phyloP scores from a whole-genome alignment of 1,140 invertebrate species.

The Conus ventricosus region DNA sequence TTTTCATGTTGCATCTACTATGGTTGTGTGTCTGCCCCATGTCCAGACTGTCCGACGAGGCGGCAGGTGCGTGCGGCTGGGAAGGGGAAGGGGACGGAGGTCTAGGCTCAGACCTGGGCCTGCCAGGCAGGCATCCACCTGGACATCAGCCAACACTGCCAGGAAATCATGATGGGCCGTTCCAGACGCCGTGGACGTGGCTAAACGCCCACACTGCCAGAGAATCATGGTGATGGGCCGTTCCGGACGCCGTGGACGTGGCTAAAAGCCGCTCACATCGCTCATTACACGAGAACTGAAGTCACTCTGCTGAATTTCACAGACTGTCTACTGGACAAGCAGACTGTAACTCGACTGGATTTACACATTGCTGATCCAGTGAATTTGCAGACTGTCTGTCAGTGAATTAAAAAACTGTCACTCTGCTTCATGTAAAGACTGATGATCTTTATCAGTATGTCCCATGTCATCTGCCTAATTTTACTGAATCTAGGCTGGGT shows the following conservation, averaged over 20 bases:
- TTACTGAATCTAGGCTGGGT: no score
- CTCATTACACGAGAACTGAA: not conserved
- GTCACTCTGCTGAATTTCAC: not conserved
- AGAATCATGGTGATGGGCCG: not conserved
- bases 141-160: conserved; percentile 18
- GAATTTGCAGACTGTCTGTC: no score
- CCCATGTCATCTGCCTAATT: no score
- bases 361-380: no score
- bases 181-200: conserved; percentile 11
- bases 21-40: no score
- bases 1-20: no score
- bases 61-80: conserved; percentile 8
- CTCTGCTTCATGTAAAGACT: no score
- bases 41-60: conserved; percentile 12
- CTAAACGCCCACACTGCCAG: conserved; percentile 13
- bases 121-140: conserved; percentile 37
- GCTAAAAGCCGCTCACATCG: not conserved
- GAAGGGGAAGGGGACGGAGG: not conserved
- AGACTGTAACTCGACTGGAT: no score
- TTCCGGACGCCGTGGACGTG: conserved; percentile 6
- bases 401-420: no score
- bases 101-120: conserved; percentile 25
- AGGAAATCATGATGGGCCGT: not conserved
- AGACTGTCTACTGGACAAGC: no score
- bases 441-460: no score